phyloP scores from a whole-genome alignment of 2,888 invertebrate genomes.

The Hemithea aestivaria region DNA sequence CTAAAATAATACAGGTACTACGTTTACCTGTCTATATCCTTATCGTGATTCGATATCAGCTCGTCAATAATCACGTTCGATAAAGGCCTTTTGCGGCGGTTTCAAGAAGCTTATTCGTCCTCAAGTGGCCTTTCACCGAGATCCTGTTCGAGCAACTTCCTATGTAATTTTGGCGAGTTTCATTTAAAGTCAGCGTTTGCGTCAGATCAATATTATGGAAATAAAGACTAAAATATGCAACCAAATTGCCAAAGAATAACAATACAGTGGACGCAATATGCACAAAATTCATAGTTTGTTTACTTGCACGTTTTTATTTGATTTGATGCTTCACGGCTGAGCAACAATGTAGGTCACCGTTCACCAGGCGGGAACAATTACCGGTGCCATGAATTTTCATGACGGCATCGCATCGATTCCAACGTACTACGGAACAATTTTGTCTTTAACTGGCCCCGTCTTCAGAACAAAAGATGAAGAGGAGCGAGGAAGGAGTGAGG shows the following conservation, averaged over 20 bases:
- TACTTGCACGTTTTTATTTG: conserved; percentile 31
- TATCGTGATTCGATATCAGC: conserved; percentile 34
- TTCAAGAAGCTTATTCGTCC: conserved; percentile 30
- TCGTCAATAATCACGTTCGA: conserved; percentile 32
- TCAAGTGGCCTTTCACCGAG: conserved; percentile 24
- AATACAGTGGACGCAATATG: conserved; percentile 26
- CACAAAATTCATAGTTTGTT: conserved; percentile 34
- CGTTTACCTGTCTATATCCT: conserved; percentile 23
- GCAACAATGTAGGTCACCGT: conserved; percentile 39
- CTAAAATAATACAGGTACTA: conserved; percentile 12
- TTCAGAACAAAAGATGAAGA: no score
- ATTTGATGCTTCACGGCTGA: conserved; percentile 37
- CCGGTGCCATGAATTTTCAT: conserved; percentile 29
- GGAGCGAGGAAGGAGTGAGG: no score
- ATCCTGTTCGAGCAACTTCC: conserved; percentile 8
- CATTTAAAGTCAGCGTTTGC: conserved; percentile 1
- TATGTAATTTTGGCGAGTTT: conserved; percentile 8
- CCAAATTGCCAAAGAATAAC: conserved; percentile 12
- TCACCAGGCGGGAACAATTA: conserved; percentile 37
- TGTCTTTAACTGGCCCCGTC: conserved; percentile 15
- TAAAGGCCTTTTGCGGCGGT: conserved; percentile 27
- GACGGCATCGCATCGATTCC: conserved; percentile 25
- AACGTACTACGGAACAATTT: conserved; percentile 17
- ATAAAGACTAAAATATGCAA: conserved; percentile 7
- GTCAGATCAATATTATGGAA: conserved; percentile 3